A percentile compares a stretch with the other conserved stretches of the same genome.
These are phyloP conservation scores for Threskiornis aethiopicus DNA, from an alignment of 2,797 vertebrate species.

Conservation along the genomic window DNA sequence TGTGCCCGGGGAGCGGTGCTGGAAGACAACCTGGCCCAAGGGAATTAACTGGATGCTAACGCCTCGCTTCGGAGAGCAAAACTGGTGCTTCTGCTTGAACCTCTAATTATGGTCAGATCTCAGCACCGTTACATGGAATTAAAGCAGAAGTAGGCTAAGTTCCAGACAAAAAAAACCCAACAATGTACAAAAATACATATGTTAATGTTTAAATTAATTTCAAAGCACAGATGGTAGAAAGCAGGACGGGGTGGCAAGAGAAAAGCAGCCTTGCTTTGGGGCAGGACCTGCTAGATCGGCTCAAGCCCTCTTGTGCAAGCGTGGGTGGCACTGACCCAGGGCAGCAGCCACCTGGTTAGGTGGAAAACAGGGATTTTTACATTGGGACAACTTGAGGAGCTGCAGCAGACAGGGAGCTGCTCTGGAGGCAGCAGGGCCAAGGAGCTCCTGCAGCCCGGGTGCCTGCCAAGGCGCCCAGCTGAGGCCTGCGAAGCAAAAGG, in stretches of 20 bases:
- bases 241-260: too few species aligned
- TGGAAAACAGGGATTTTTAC: not conserved
- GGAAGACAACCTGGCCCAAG: not conserved
- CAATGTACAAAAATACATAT: not conserved
- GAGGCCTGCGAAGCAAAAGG: not conserved
- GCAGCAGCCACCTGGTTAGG: not conserved
- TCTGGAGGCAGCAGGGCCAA: not conserved
- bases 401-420: not conserved
- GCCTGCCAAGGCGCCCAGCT: too few species aligned
- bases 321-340: rapidly evolving
- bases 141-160: not conserved
- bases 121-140: not conserved
- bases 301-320: not conserved
- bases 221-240: not conserved
- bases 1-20: not conserved
- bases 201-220: not conserved
- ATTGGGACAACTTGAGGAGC: not conserved
- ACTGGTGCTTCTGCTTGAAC: not conserved
- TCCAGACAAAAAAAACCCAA: not conserved
- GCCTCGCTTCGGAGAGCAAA: not conserved
- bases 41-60: not conserved
- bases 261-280: not conserved
- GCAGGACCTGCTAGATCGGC: not conserved
- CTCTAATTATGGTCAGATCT: not conserved
- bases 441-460: not conserved